These are phyloP conservation scores for Globodera ellingtonae DNA, from an alignment of 1,140 invertebrate species.

Conservation along the genomic window DNA sequence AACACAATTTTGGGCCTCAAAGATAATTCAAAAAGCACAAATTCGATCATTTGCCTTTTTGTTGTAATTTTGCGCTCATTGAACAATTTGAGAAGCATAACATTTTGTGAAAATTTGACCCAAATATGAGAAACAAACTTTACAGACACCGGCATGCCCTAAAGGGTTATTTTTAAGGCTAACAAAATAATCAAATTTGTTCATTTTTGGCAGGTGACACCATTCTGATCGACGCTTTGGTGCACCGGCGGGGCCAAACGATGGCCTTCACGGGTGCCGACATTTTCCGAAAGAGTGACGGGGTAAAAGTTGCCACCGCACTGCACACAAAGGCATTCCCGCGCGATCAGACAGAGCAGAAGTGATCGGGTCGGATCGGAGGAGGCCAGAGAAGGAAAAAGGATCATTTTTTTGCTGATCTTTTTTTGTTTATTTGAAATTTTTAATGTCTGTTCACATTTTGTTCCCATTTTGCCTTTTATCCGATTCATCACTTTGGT, in stretches of 20 bases:
- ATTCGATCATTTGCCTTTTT: not conserved
- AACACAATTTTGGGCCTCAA: too few species aligned
- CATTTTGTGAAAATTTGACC: not conserved
- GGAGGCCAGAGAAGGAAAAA: too few species aligned
- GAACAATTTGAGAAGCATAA: not conserved
- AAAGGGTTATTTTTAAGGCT: too few species aligned
- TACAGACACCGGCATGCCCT: not conserved
- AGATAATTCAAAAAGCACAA: not conserved
- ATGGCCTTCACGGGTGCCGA: conserved; percentile 15
- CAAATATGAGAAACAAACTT: not conserved
- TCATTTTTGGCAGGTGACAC: conserved; percentile 23
- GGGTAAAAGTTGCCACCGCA: conserved; percentile 13
- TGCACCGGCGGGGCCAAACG: conserved; percentile 7
- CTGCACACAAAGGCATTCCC: conserved; percentile 33
- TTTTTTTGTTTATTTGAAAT: too few species aligned
- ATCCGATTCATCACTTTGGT: too few species aligned
- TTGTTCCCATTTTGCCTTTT: too few species aligned
- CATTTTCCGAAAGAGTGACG: conserved; percentile 21
- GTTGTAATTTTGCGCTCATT: not conserved
- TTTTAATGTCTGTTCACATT: too few species aligned
- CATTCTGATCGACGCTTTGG: conserved; percentile 28
- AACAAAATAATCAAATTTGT: too few species aligned
- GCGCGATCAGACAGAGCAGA: not conserved
- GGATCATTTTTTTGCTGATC: too few species aligned
- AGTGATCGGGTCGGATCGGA: too few species aligned